Conservation (phyloP, 1,140 invertebrate species). For the Tyrophagus putrescentiae region DNA sequence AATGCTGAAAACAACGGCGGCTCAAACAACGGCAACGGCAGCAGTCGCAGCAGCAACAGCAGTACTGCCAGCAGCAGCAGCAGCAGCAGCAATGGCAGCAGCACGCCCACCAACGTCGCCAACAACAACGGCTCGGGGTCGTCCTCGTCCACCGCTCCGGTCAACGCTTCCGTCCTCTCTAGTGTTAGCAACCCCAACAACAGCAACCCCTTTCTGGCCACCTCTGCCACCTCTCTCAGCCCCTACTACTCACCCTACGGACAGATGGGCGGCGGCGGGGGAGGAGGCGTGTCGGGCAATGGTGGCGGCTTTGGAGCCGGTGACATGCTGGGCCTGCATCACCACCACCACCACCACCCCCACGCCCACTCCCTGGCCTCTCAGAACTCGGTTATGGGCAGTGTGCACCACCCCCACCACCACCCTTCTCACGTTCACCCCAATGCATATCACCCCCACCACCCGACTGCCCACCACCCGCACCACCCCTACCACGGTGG, state of each 20-base stretch:
- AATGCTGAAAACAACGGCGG: neutral
- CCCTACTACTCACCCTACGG: conserved; percentile 1
- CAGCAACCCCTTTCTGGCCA: neutral
- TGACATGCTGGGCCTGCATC: neutral
- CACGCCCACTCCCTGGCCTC: neutral
- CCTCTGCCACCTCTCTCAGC: neutral
- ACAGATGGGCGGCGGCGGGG: neutral
- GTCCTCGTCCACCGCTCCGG: too few species aligned
- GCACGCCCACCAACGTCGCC: too few species aligned
- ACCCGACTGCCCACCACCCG: too few species aligned
- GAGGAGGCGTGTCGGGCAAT: neutral
- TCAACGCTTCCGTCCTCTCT: too few species aligned
- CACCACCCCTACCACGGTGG: neutral
- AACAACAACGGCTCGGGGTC: too few species aligned
- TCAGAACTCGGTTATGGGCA: neutral
- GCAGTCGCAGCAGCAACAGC: neutral
- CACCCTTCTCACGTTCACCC: neutral
- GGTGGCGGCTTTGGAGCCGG: too few species aligned
- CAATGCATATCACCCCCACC: neutral
- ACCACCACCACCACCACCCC: neutral
- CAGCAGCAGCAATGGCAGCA: too few species aligned
- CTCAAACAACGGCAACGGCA: neutral
- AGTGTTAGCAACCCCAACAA: neutral
- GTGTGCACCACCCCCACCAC: neutral
- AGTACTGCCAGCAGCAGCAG: neutral